Conservation (phyloP, 2,888 invertebrate genomes). For the Protodeltote pygarga region DNA sequence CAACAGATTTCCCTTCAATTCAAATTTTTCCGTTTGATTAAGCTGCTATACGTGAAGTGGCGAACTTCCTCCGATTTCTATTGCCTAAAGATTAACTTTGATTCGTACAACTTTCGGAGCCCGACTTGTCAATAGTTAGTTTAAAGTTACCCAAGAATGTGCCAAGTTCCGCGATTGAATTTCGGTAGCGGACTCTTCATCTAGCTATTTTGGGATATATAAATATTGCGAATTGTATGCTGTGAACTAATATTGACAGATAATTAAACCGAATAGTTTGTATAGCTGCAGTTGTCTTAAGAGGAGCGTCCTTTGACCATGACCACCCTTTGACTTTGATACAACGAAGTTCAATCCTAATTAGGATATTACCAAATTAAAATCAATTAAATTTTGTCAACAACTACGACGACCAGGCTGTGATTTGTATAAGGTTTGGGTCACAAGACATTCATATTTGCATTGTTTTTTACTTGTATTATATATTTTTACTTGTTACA, state of each 20-base stretch:
- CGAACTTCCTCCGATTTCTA: slow-evolving; percentile 37
- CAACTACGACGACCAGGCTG: no score
- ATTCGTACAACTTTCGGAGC: slow-evolving; percentile 26
- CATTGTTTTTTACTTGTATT: no score
- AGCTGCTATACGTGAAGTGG: slow-evolving; percentile 20
- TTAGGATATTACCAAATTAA: no score
- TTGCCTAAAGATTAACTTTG: slow-evolving; percentile 46
- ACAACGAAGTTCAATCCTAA: no score
- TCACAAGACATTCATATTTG: no score
- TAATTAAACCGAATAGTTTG: slow-evolving; percentile 2
- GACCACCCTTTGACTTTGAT: no score
- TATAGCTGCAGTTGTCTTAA: no score
- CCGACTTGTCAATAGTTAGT: slow-evolving; percentile 47
- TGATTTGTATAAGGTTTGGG: no score
- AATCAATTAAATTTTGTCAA: no score
- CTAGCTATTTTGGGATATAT: slow-evolving; percentile 11
- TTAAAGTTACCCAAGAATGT: slow-evolving; percentile 45
- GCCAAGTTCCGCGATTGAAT: slow-evolving; percentile 44
- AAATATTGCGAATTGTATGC: not conserved
- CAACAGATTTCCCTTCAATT: not conserved
- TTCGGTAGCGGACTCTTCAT: slow-evolving; percentile 29
- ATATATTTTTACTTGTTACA: no score
- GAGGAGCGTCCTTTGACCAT: no score
- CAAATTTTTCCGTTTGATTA: slow-evolving; percentile 29
- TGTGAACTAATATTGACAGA: not conserved